Base-by-base conservation (phyloP, 2,113 vertebrate genomes). In the Merops nubicus region DNA sequence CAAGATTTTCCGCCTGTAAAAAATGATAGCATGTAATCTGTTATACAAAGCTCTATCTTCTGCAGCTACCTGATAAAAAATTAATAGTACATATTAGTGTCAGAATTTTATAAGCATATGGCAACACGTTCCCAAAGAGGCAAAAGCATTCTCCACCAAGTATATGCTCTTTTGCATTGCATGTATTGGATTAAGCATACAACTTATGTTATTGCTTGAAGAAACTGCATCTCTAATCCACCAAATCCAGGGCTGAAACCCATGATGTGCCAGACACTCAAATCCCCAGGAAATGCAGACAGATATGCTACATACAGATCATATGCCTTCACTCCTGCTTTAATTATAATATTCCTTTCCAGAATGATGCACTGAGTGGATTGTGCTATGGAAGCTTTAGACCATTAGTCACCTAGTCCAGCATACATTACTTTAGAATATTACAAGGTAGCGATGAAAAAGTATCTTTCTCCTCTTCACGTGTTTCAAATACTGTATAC, bases 391-490 rank as follows among this genome's bases (percentile, higher is more conserved):
- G 79, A 94, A 68, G 72, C 83, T 94, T 85, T 5, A 57, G 47
- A 75, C 75, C 76, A 68, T 96, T 78, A 95, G 56, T 96, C 95
- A 95, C 68, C 76, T 72, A 63, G 85, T 81, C 83, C 69, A 75
- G 77, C 65, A 72, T 91, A 91, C n/a, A 77, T 94, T 84, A 93
- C 69, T 57, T 83, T 8, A 81, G 68, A 92, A 77, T 94, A 96
- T 94, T 94, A 94, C 59, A 87, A 86, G 83, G 94, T 72, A 89
- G 68, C 40, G 76, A 84, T 92, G 90, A 87, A 96, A 91, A 94
- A 86, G 17, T 78, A 72, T 81, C 69, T 94, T 91, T 94, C 85
- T 91, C 65, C 73, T 78, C n/a, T 85, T 96, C 92, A 95, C 86
- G 72, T 95, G 95, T 87, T 77, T 84, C 40, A 78, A 91, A 60